phyloP scores from a whole-genome alignment of 2,888 invertebrate genomes.

The Andrena flavipes region DNA sequence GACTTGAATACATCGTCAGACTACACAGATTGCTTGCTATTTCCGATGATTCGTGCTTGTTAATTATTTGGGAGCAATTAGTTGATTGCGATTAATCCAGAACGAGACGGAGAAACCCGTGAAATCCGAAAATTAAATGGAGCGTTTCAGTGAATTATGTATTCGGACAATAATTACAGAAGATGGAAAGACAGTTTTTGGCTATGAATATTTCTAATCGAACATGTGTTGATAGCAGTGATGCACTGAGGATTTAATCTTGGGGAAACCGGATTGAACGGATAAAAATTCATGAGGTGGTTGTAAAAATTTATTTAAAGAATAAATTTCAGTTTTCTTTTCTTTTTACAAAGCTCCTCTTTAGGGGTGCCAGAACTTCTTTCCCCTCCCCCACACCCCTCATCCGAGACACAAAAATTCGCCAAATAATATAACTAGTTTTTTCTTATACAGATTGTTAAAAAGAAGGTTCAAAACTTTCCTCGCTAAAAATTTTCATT shows the following conservation, averaged over 20 bases:
- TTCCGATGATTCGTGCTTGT: background rate
- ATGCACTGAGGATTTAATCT: background rate
- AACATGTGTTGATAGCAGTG: background rate
- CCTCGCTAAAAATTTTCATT: too few relatives aligned
- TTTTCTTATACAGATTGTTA: too few relatives aligned
- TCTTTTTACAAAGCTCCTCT: too few relatives aligned
- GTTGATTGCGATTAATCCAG: conserved; percentile 8
- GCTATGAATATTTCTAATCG: background rate
- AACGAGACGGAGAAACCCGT: background rate
- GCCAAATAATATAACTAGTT: too few relatives aligned
- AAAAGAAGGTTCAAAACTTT: too few relatives aligned
- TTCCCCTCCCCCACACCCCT: too few relatives aligned
- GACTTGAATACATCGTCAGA: background rate
- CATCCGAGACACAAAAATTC: too few relatives aligned
- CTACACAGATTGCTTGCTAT: background rate
- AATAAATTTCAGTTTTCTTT: too few relatives aligned
- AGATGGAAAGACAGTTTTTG: background rate
- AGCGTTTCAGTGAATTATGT: background rate
- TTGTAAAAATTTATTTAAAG: too few relatives aligned
- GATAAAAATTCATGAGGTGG: too few relatives aligned
- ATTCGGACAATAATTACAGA: background rate
- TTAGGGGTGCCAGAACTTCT: too few relatives aligned
- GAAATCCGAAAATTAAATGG: background rate
- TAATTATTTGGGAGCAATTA: conserved; percentile 26
- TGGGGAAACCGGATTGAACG: too few relatives aligned